phyloP scores from a whole-genome alignment of 2,888 invertebrate species.

The Eupithecia subfuscata region DNA sequence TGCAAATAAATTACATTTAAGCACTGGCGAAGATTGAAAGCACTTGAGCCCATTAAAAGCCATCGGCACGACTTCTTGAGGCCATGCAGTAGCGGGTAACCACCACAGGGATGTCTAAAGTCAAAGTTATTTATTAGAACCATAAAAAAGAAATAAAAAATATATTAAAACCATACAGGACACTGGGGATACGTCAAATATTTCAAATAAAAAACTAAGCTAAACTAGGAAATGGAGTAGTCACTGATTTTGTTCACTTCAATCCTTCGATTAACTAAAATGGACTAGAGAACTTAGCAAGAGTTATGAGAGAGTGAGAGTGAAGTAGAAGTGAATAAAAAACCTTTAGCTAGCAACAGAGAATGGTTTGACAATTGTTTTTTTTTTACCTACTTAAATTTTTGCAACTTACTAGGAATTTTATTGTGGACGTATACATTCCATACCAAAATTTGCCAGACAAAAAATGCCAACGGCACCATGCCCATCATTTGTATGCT shows the following conservation, averaged over 20 bases:
- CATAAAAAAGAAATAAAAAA: no score
- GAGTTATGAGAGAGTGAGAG: no score
- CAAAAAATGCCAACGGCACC: no score
- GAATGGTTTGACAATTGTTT: neutral
- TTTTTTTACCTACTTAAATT: neutral
- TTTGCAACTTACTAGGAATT: no score
- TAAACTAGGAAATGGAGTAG: neutral
- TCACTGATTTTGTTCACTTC: neutral
- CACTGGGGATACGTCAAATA: neutral
- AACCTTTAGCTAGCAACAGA: neutral
- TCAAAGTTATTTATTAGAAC: neutral
- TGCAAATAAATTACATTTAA: constrained; percentile 13
- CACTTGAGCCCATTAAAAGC: neutral
- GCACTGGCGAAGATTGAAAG: constrained; percentile 5
- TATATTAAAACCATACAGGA: neutral
- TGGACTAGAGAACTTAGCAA: no score
- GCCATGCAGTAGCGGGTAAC: neutral
- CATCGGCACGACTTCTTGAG: neutral
- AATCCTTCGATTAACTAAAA: neutral
- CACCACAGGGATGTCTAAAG: neutral
- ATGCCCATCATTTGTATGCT: no score
- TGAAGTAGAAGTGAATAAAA: neutral
- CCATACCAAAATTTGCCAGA: no score
- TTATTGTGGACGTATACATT: no score
- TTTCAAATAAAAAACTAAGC: neutral